phyloP scores from a whole-genome alignment of 2,113 vertebrate genomes.

The Sigmodon hispidus region DNA sequence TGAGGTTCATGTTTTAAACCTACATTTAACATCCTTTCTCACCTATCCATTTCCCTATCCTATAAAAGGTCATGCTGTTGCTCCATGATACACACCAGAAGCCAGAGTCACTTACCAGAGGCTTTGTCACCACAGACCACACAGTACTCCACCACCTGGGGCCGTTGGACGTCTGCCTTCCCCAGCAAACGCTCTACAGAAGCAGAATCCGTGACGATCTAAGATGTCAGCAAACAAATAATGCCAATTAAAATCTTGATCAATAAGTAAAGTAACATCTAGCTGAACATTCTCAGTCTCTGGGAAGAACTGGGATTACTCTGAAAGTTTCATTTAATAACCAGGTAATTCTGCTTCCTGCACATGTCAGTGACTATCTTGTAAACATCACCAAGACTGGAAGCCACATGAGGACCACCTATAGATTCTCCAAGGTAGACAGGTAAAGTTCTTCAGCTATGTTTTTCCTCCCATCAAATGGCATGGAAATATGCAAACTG shows the following conservation, averaged over 20 bases:
- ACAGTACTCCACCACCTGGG: slow-evolving; percentile 97
- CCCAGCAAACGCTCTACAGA: slow-evolving; percentile 96
- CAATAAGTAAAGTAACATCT: not conserved
- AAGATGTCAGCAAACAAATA: slow-evolving; percentile 69
- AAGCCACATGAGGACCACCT: not conserved
- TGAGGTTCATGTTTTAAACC: not conserved
- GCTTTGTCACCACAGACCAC: slow-evolving; percentile 99
- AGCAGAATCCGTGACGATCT: slow-evolving; percentile 98
- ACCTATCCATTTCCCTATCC: not conserved
- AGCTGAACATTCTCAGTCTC: not conserved
- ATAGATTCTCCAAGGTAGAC: not conserved
- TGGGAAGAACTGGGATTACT: not conserved
- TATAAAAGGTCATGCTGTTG: not conserved
- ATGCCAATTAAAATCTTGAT: not conserved
- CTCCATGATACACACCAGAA: not conserved
- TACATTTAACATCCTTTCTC: slow-evolving; percentile 7
- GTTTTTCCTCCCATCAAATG: not conserved
- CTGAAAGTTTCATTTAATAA: not conserved
- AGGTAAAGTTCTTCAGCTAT: not conserved
- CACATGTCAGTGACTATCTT: not conserved
- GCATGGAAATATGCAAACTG: not conserved
- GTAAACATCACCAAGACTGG: not conserved
- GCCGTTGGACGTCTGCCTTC: slow-evolving; percentile 93
- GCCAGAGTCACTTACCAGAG: slow-evolving; percentile 89
- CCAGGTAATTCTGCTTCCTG: not conserved